Base-by-base conservation (phyloP, 2,113 vertebrate genomes). In the Pithys albifrons region DNA sequence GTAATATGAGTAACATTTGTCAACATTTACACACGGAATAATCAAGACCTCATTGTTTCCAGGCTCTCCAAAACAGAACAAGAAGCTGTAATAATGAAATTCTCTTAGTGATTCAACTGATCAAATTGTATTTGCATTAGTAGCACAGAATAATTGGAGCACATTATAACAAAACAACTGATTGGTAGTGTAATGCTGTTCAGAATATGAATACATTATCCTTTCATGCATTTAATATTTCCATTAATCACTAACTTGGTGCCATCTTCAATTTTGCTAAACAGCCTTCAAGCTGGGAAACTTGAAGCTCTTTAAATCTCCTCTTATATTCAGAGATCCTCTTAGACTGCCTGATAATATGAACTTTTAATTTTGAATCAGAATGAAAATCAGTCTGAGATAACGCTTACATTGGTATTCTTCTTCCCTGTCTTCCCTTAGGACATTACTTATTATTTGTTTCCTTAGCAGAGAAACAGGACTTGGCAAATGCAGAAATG, bases 101-200 rank as follows among this genome's bases (percentile, higher is more conserved):
- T 43, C 74, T 85, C 73, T 95, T 95, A 96, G 96, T 96, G 97
- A 98, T 96, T 97, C 91, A 91, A 73, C 88, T 75, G 95, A 96
- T 97, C 81, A 96, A 97, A 98, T 95, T 80, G 75, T 94, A 97
- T 97, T 96, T 97, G 81, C 92, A 81, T 97, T 96, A 97, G 95
- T 93, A 96, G 91, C 65, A 76, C 5, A 49, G 95, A 93, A 74
- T 96, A 93, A 94, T 94, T 94, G 93, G 86, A 88, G 43, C 70
- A 81, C 39, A 69, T 86, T 90, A 76, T 95, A 97, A 97, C 87
- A 97, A 97, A 97, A 92, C 41, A 94, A 93, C 81, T 96, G 93
- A 97, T 97, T 96, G 91, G 46, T n/a, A 94, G 74, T 83, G 85
- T 80, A 94, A 94, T n/a, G 16, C 51, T 70, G 67, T 82, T 96